A percentile compares a stretch with the other conserved stretches of the same genome.
Evolutionary conservation across 2,797 vertebrate genomes (phyloP).

Genomic region (Erethizon dorsatum): DNA sequence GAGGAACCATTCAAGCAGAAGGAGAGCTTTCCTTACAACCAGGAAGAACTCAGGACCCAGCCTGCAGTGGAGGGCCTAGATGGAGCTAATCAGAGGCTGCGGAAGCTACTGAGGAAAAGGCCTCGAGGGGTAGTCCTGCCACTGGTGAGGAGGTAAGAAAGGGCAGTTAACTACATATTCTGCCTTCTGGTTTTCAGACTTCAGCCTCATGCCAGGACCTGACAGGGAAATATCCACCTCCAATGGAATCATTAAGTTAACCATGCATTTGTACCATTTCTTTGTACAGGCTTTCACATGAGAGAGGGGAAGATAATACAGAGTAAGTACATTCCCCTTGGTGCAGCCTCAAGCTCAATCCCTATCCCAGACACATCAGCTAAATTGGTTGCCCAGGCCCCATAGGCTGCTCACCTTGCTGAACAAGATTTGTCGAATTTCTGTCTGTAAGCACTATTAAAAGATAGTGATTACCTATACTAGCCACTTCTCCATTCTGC

Average conservation of each 20-base stretch:
- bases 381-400: conserved; percentile 63
- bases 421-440: conserved; percentile 74
- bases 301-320: background rate
- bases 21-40: background rate
- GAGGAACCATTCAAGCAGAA: background rate
- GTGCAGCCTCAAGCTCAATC: conserved; percentile 43
- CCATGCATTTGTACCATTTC: conserved; percentile 75
- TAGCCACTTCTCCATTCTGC: background rate
- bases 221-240: conserved; percentile 74
- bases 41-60: background rate
- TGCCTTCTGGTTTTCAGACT: conserved; percentile 69
- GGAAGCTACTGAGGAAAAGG: background rate
- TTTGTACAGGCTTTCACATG: conserved; percentile 73
- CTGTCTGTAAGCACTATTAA: conserved; percentile 73
- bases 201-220: conserved; percentile 46
- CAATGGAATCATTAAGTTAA: conserved; percentile 79
- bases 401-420: conserved; percentile 75
- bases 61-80: background rate
- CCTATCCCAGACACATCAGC: conserved; percentile 53
- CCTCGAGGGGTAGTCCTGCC: background rate
- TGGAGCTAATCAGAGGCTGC: background rate
- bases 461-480: conserved; percentile 69
- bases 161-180: background rate
- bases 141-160: background rate
- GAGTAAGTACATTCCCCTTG: conserved; percentile 5